Percentiles rank a stretch among this genome's conserved stretches.
These are phyloP conservation scores for Dione vanillae DNA, from an alignment of 2,888 invertebrate species.

Conservation along the genomic window DNA sequence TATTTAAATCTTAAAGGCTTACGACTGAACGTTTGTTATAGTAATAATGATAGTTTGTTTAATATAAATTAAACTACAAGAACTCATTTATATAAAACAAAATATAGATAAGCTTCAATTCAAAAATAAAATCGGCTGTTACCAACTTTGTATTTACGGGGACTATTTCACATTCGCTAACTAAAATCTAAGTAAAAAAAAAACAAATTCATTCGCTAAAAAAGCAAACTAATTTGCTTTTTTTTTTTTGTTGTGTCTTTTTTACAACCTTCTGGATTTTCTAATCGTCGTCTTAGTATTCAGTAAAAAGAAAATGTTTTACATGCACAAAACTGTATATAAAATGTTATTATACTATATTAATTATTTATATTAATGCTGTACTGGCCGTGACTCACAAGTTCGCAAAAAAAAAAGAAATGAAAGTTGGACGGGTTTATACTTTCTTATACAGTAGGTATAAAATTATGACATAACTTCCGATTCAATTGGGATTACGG, in stretches of 20 bases:
- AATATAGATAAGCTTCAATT: conserved; percentile 10
- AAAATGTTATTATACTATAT: conserved; percentile 6
- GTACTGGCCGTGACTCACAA: conserved; percentile 58
- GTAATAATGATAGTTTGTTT: not conserved
- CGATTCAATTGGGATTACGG: conserved; percentile 53
- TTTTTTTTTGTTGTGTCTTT: not conserved
- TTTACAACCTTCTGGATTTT: not conserved
- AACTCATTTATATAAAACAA: conserved; percentile 3
- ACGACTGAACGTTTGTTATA: conserved; percentile 7
- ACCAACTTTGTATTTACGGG: not conserved
- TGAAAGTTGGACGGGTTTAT: conserved; percentile 72
- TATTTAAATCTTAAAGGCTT: conserved; percentile 6
- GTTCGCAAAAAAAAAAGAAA: conserved; percentile 50
- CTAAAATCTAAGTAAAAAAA: no score
- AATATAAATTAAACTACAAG: conserved; percentile 6
- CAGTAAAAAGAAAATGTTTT: not conserved
- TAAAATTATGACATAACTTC: conserved; percentile 54
- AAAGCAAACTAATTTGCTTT: no score
- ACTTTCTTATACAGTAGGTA: conserved; percentile 56
- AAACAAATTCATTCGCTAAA: no score
- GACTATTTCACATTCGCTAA: no score
- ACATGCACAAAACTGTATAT: not conserved
- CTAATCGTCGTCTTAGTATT: not conserved
- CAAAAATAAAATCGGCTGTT: conserved; percentile 29
- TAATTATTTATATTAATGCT: conserved; percentile 42